Evolutionary conservation across 2,797 vertebrate genomes (phyloP), one percentile per base, ranked within the genome.

Genomic region (Acanthurus leucopareius): DNA sequence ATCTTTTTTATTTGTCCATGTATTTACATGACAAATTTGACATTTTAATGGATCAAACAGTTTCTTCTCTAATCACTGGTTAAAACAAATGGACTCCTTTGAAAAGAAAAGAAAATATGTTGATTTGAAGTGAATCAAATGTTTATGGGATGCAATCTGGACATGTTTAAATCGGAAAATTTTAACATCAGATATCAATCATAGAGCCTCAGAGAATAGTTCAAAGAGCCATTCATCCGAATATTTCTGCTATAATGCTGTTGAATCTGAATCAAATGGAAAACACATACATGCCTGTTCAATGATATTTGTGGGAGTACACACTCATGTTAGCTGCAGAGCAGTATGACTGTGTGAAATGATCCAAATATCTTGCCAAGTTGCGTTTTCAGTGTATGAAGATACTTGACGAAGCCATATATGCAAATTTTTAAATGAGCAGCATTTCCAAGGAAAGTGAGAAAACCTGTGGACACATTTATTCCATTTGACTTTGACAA

Each of bases 161-260:
- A 60, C 32, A 52, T 20, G 1, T 7, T 58, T 19, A 57, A 53
- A 44, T 2, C 5, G 11, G 47, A 51, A 45, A 0, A 56, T 53
- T 32, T 70, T 48, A 35, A 53, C 1, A 15, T 15, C 14, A 66
- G 19, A 45, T 17, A 72, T n/a, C 13, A 32, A 61, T 51, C 22
- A 20, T 8, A 7, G 10, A 10, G n/a, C 32, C 17, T 32, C 35
- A 22, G 20, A 32, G 15, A 65, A 51, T 3, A 28, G 17, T 14
- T 17, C 16, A 66, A 69, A 47, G 28, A 62, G 8, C 53, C 17
- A 64, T 57, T 13, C 20, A n/a, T 69, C 0, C 2, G 60, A 2
- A 84, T 59, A 22, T 57, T 63, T 63, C 59, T 58, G 47, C 9
- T 20, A 10, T 11, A 62, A 61, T 19, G 45, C 32, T 67, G 9